Conservation (phyloP, 2,113 vertebrate species). For the Trachemys scripta region DNA sequence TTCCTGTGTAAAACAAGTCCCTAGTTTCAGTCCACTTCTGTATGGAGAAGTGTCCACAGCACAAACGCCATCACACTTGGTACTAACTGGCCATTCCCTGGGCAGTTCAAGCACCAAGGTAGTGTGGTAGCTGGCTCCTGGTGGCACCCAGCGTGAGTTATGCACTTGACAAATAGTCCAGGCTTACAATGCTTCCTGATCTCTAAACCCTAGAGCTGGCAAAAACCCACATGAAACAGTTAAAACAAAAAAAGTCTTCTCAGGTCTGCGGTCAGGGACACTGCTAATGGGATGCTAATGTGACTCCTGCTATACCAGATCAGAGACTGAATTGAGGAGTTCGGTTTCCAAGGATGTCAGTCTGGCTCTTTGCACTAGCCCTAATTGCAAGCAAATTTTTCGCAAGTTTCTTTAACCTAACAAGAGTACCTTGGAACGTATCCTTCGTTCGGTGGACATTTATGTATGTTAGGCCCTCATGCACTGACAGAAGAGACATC, state of each 20-base stretch:
- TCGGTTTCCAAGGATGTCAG: slow-evolving; percentile 15
- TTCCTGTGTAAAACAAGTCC: neutral
- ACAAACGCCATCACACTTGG: neutral
- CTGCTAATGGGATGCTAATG: neutral
- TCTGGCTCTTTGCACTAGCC: slow-evolving; percentile 14
- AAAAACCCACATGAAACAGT: neutral
- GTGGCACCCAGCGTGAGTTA: neutral
- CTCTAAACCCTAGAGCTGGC: neutral
- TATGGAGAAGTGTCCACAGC: neutral
- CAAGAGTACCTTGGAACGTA: neutral
- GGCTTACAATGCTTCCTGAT: neutral
- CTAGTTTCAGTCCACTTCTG: neutral
- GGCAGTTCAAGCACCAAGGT: neutral
- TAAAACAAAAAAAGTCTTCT: slow-evolving; percentile 34
- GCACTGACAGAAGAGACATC: neutral
- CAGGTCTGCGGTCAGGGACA: slow-evolving; percentile 28
- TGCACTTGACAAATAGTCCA: neutral
- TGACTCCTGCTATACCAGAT: neutral
- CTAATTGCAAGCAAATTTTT: slow-evolving; percentile 36
- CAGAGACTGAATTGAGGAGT: slow-evolving; percentile 40
- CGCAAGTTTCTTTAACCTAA: neutral
- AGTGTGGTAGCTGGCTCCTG: neutral
- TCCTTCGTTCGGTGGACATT: accelerated
- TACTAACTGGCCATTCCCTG: neutral
- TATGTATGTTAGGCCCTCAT: neutral